Percentiles rank a stretch among this genome's conserved stretches.
phyloP scores from a whole-genome alignment of 1,140 invertebrate genomes.

The Bombus sibiricus region DNA sequence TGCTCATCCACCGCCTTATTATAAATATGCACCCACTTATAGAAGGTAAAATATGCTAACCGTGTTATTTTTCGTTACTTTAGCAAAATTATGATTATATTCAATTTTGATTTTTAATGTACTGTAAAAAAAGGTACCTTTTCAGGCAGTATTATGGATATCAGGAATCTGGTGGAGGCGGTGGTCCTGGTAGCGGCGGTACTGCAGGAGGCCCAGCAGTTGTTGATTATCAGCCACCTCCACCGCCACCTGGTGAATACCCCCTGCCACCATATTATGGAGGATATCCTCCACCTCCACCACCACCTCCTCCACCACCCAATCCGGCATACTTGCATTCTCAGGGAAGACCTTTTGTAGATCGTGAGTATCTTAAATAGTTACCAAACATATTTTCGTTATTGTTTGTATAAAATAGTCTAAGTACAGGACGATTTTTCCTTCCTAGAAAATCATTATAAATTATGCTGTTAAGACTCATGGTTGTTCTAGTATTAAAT shows the following conservation, averaged over 20 bases:
- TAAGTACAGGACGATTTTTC: background rate
- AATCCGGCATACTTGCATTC: conserved; percentile 83
- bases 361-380: conserved; percentile 74
- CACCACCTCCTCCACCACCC: conserved; percentile 86
- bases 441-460: background rate
- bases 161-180: conserved; percentile 75
- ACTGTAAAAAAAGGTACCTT: conserved; percentile 55
- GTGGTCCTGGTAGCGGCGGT: conserved; percentile 73
- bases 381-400: background rate
- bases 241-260: conserved; percentile 77
- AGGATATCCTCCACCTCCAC: conserved; percentile 87
- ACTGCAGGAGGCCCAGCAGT: conserved; percentile 73
- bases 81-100: background rate
- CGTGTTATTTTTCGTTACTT: background rate
- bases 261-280: conserved; percentile 80
- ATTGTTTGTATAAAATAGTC: background rate
- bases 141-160: conserved; percentile 80
- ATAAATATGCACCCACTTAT: conserved; percentile 86
- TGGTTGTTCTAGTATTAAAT: background rate
- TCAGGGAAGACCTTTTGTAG: conserved; percentile 80
- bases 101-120: conserved; percentile 26
- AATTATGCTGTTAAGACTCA: background rate
- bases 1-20: conserved; percentile 85
- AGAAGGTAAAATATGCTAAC: conserved; percentile 76
- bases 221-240: conserved; percentile 78